Base-by-base conservation (phyloP, 2,888 invertebrate genomes). In the Brachyptera putata region DNA sequence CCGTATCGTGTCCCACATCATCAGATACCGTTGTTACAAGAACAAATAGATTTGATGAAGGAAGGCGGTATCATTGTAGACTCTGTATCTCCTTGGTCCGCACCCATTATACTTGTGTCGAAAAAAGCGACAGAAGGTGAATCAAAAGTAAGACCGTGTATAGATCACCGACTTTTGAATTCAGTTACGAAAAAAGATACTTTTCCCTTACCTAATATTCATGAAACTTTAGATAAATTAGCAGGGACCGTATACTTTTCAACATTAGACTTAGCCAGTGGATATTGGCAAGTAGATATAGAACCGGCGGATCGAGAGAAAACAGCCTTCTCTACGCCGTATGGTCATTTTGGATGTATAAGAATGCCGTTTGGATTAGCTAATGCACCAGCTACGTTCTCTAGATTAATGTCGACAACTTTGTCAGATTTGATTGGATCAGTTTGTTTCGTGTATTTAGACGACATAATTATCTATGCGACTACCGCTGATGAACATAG, bases 91-190 rank as follows among this genome's bases (percentile, higher is more conserved):
- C 30, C 30, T 9, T 56, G 56, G 56, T 3, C 16, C 2, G 9
- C 41, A 5, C 56, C 56, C 16, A 11, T 39, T 2, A 16, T 56
- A n/a, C 13, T 56, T 9, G 56, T 56, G 3, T 18, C 18, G 14
- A 56, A 56, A 21, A n/a, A 21, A 11, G 22, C n/a, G 11, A 11
- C 3, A 2, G n/a, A 9, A 4, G 34, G 14, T 5, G 30, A 30
- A 30, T 30, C 30, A 5, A 30, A 30, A 11, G 7, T 30, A 14
- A 37, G 56, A 11, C 14, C 22, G 16, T 36, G 36, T 36, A 5
- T 37, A 1, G 56, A 56, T 13, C 56, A 39, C 43, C 37, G 56
- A 18, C 5, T 14, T 9, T 16, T 56, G 7, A 56, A 56, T 37
- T n/a, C n/a, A 21, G 18, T 56, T n/a, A 39, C 39, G 9, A 11